Evolutionary conservation across 2,113 vertebrate species (phyloP).

Genomic region (Ceratotherium simum): DNA sequence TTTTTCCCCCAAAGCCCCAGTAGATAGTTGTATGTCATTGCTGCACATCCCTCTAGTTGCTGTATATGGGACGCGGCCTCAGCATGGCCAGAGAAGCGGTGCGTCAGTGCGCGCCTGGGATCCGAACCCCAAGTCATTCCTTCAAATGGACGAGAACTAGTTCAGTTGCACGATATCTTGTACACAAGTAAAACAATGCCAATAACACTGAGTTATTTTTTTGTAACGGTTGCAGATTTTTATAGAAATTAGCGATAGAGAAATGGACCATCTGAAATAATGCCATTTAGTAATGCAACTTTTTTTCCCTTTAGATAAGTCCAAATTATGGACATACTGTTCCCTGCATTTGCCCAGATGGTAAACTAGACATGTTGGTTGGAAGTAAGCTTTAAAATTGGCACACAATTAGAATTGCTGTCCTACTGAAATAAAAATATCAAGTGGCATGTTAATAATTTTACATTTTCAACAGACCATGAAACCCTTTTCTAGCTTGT

Average conservation of each 20-base stretch:
- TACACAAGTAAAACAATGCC: not conserved
- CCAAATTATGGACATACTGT: slow-evolving; percentile 49
- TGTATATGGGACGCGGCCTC: too few species aligned
- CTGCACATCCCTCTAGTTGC: too few species aligned
- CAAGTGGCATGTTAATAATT: slow-evolving; percentile 52
- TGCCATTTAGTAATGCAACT: not conserved
- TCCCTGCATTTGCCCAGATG: slow-evolving; percentile 44
- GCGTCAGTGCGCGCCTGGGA: too few species aligned
- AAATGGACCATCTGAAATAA: slow-evolving; percentile 58
- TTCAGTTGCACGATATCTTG: not conserved
- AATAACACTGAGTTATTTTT: slow-evolving; percentile 10
- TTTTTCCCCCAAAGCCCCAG: too few species aligned
- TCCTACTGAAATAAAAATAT: slow-evolving; percentile 64
- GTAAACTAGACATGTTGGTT: slow-evolving; percentile 49
- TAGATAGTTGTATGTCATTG: too few species aligned
- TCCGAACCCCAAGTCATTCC: not conserved
- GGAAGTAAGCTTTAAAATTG: slow-evolving; percentile 63
- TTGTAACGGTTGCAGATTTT: slow-evolving; percentile 33
- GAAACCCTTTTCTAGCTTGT: not conserved
- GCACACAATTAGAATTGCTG: slow-evolving; percentile 54
- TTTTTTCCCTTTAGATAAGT: slow-evolving; percentile 7
- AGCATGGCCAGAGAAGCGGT: too few species aligned
- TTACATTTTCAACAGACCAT: slow-evolving; percentile 20
- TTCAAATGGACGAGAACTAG: not conserved
- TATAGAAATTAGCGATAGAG: not conserved